Evolutionary conservation across 2,113 vertebrate species (phyloP), one percentile per base, ranked within the genome.

Genomic region (Eublepharis macularius): DNA sequence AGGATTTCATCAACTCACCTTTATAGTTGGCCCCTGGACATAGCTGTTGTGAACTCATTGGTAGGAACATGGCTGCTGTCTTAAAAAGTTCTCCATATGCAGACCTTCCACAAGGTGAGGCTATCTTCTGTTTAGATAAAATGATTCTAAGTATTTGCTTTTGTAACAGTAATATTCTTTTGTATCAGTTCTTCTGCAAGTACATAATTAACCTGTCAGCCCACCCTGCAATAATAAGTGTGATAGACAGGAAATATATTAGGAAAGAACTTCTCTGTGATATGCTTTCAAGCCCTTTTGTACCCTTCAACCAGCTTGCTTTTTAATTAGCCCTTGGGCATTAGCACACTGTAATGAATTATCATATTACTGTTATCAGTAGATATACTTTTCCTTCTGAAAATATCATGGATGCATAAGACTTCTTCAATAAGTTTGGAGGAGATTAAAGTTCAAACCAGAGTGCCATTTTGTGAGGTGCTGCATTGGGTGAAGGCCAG

Each of bases 161-260:
- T 94, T 92, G 93, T 95, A 91, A 96, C 89, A 94, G 92, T 96
- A 94, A 93, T 95, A 96, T 96, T 92, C 90, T 96, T n/a, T 95
- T 91, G 88, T 95, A 96, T 95, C 94, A 87, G 93, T 95, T 96
- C 92, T 94, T 86, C 92, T 93, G 94, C 93, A 95, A 91, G 93
- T 94, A 92, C 93, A 85, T 96, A 96, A 97, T 97, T 96, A 96
- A 96, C 95, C 95, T 96, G 95, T 95, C 96, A 96, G 90, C 93
- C 94, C 95, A 95, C 95, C 93, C 92, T 91, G 92, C 91, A 96
- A 95, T 96, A 96, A 94, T 95, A 95, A 95, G 87, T 94, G 92
- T 96, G 95, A 96, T 89, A 95, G 95, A 95, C 41, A 19, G 94
- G 79, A 96, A 96, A 93, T 95, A 94, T 92, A 96, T 96, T 95